Conservation (phyloP, 2,888 invertebrate species). For the Cheilosia grossa region DNA sequence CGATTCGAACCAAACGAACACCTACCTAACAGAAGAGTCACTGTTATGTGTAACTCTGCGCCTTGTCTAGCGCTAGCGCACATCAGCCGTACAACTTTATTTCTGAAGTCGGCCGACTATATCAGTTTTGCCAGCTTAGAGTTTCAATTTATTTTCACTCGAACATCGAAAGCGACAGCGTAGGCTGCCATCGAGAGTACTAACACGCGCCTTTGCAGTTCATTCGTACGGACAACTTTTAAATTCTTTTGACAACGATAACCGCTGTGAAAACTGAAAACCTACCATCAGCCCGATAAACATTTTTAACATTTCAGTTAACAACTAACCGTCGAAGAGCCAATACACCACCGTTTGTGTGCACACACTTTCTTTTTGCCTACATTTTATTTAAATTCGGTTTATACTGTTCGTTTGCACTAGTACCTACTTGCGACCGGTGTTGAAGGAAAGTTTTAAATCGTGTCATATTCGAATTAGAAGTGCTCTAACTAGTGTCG, state of each 20-base stretch:
- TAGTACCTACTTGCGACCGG: conserved; percentile 14
- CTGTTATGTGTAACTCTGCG: conserved; percentile 29
- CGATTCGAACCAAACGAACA: conserved; percentile 26
- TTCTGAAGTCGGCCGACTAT: conserved; percentile 66
- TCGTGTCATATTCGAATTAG: conserved; percentile 25
- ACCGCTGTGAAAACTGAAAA: conserved; percentile 32
- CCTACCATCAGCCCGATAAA: conserved; percentile 29
- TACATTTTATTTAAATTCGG: conserved; percentile 26
- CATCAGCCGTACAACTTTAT: conserved; percentile 51
- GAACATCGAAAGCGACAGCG: conserved; percentile 71
- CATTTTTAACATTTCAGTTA: conserved; percentile 47
- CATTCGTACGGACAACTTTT: conserved; percentile 23
- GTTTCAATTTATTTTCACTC: conserved; percentile 70
- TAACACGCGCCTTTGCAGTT: conserved; percentile 47
- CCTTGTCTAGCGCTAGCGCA: conserved; percentile 36
- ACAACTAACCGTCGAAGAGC: conserved; percentile 44
- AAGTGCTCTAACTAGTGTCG: not conserved
- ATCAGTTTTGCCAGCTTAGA: conserved; percentile 66
- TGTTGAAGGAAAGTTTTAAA: conserved; percentile 54
- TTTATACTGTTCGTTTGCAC: conserved; percentile 29
- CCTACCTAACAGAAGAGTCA: conserved; percentile 11
- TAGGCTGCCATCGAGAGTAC: conserved; percentile 48
- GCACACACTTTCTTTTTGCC: conserved; percentile 45
- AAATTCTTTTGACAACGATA: conserved; percentile 42
- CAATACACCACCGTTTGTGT: conserved; percentile 41